These are phyloP conservation scores for Iguana delicatissima DNA, from an alignment of 2,797 vertebrate genomes.

Conservation along the genomic window DNA sequence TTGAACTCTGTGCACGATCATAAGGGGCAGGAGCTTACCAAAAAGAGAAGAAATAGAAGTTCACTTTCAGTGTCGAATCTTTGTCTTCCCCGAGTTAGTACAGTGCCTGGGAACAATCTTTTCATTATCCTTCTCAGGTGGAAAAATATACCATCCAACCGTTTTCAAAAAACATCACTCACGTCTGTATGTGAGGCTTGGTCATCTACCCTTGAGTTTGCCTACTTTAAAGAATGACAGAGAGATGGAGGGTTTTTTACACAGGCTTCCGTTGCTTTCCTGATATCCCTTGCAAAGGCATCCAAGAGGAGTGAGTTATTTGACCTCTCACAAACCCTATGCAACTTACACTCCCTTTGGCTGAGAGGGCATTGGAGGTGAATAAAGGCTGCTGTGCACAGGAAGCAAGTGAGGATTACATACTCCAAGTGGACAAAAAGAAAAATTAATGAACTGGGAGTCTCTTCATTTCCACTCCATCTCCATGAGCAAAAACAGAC, in stretches of 20 bases:
- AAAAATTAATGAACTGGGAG: slow-evolving; percentile 11
- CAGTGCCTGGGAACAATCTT: background rate
- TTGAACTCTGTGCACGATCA: background rate
- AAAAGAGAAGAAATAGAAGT: background rate
- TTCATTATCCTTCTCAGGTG: background rate
- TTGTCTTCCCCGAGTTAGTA: background rate
- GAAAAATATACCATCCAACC: background rate
- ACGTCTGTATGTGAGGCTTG: background rate
- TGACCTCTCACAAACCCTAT: background rate
- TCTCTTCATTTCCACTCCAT: slow-evolving; percentile 24
- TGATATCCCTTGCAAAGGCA: slow-evolving; percentile 23
- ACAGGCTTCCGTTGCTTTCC: background rate
- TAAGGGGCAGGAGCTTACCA: background rate
- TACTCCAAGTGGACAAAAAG: slow-evolving; percentile 35
- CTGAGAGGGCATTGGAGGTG: accelerated
- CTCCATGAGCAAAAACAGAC: slow-evolving; percentile 1
- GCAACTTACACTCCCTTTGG: background rate
- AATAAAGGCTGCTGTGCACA: slow-evolving; percentile 23
- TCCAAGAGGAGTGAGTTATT: background rate
- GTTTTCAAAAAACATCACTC: slow-evolving; percentile 29
- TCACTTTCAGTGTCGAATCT: background rate
- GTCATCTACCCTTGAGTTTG: background rate
- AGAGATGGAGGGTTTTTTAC: background rate
- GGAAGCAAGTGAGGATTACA: slow-evolving; percentile 9
- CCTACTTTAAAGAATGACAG: slow-evolving; percentile 33